Evolutionary conservation across 2,888 invertebrate genomes (phyloP).

Genomic region (Pseudococcus jackbeardsleyi): DNA sequence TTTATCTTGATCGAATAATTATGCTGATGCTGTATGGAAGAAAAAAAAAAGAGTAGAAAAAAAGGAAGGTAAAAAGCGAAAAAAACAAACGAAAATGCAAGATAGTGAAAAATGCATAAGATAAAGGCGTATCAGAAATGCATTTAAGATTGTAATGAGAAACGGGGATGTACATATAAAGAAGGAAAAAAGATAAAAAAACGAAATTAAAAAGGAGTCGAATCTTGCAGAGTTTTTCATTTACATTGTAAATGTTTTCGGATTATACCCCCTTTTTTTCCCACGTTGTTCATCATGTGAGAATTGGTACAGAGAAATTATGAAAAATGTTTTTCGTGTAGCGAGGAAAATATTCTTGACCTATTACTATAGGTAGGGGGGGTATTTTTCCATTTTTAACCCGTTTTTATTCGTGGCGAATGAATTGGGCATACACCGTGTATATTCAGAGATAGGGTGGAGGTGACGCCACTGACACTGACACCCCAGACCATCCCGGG

Average conservation of each 20-base stretch:
- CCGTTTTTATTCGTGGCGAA: constrained; percentile 12
- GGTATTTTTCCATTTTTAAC: not conserved
- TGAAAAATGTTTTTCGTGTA: not conserved
- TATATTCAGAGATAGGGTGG: too few relatives aligned
- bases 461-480: too few relatives aligned
- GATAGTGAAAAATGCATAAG: constrained; percentile 64
- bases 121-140: constrained; percentile 59
- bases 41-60: not conserved
- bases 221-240: constrained; percentile 62
- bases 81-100: constrained; percentile 57
- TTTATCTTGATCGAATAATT: constrained; percentile 54
- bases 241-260: constrained; percentile 58
- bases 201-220: constrained; percentile 61
- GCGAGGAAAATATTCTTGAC: constrained; percentile 24
- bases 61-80: not conserved
- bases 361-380: not conserved
- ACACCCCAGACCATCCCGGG: too few relatives aligned
- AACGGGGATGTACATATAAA: constrained; percentile 52
- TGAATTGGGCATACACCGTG: constrained; percentile 15
- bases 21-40: constrained; percentile 2
- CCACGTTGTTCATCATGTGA: constrained; percentile 49
- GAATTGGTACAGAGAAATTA: constrained; percentile 51
- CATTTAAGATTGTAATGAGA: constrained; percentile 64
- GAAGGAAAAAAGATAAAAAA: constrained; percentile 52
- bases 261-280: constrained; percentile 43